Conservation (phyloP, 2,888 invertebrate genomes). For the Drosophila maculinotata region DNA sequence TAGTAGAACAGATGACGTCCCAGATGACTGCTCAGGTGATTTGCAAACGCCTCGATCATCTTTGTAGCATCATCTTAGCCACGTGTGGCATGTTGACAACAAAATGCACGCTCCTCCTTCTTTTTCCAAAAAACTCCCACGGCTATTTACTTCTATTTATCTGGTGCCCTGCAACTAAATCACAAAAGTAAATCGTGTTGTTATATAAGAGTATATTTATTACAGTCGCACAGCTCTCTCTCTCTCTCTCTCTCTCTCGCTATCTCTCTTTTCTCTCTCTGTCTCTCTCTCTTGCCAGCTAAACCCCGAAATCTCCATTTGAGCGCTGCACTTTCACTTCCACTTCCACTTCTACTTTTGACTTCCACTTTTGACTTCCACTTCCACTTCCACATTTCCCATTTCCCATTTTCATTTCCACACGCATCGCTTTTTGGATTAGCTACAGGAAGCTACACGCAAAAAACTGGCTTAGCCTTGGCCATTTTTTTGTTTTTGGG, state of each 20-base stretch:
- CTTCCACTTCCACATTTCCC: no score
- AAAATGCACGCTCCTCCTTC: slow-evolving; percentile 23
- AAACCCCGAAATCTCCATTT: slow-evolving; percentile 37
- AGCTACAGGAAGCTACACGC: slow-evolving; percentile 51
- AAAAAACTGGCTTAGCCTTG: slow-evolving; percentile 43
- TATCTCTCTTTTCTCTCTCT: slow-evolving; percentile 3
- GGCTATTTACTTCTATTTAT: background rate
- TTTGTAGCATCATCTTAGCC: slow-evolving; percentile 59
- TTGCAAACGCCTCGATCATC: slow-evolving; percentile 85
- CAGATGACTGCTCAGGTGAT: slow-evolving; percentile 85
- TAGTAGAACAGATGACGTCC: slow-evolving; percentile 87
- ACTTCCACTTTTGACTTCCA: no score
- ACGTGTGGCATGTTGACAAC: slow-evolving; percentile 51
- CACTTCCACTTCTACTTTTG: slow-evolving; percentile 38
- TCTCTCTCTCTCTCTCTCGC: background rate
- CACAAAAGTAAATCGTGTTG: slow-evolving; percentile 7
- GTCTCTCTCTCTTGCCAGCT: slow-evolving; percentile 8
- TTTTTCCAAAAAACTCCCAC: slow-evolving; percentile 26
- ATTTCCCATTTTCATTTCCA: slow-evolving; percentile 53
- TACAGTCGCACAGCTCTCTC: slow-evolving; percentile 17
- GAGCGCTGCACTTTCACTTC: slow-evolving; percentile 58
- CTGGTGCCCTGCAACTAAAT: slow-evolving; percentile 27
- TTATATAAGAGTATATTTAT: slow-evolving; percentile 34
- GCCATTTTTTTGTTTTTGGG: slow-evolving; percentile 6
- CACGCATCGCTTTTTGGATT: slow-evolving; percentile 54